Conservation (phyloP, 2,113 vertebrate genomes). For the Cnemophilus loriae region DNA sequence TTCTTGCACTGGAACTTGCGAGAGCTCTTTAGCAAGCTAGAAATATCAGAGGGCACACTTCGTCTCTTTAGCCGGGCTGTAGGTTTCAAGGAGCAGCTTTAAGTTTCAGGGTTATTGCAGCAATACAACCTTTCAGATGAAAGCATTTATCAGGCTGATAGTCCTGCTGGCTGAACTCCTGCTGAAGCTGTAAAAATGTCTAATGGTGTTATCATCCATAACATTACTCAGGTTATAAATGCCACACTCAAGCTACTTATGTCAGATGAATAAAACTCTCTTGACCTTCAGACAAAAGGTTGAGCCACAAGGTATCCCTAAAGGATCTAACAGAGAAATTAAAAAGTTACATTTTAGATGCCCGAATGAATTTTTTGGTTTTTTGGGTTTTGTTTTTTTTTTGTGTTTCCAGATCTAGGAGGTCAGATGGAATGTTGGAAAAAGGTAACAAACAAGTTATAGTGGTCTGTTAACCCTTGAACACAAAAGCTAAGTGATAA, state of each 20-base stretch:
- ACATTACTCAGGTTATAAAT: conserved; percentile 51
- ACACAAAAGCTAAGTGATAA: background rate
- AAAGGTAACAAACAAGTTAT: background rate
- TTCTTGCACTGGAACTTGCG: background rate
- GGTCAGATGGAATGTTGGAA: background rate
- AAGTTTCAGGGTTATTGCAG: conserved; percentile 36
- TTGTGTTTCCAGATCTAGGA: background rate
- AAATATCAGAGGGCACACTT: conserved; percentile 12
- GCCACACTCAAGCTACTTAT: conserved; percentile 38
- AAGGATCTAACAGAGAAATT: background rate
- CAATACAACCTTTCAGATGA: conserved; percentile 38
- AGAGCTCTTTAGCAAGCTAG: conserved; percentile 1
- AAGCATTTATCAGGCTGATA: conserved; percentile 61
- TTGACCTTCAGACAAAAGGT: conserved; percentile 52
- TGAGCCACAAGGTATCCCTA: background rate
- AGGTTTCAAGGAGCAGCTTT: conserved; percentile 32
- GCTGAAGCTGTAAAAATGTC: conserved; percentile 52
- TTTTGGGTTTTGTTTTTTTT: background rate
- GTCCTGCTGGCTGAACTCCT: conserved; percentile 42
- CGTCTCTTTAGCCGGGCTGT: conserved; percentile 5
- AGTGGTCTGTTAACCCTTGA: background rate
- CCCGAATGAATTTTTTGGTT: background rate
- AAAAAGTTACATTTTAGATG: background rate
- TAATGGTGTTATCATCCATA: conserved; percentile 46
- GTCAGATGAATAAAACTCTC: conserved; percentile 29